Base-by-base conservation (phyloP, 2,113 vertebrate species). In the Hydrochoerus hydrochaeris region DNA sequence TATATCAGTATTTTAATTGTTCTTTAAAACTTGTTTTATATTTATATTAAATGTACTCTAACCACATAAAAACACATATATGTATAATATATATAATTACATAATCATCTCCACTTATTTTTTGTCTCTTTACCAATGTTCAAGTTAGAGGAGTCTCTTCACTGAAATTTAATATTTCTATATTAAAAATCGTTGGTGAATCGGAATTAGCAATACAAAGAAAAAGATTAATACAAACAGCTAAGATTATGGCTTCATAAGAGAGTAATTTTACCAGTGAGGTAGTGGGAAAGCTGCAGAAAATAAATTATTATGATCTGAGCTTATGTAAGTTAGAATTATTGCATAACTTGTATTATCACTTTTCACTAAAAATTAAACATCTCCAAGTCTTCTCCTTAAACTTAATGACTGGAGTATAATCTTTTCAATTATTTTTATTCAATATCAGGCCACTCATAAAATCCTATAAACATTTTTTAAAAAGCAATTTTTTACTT, bases 371-470 rank as follows among this genome's bases (percentile, higher is more conserved):
- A 44, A 87, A 91, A 96, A 94, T 93, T 88, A 16, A 91, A 0
- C 46, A 87, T 73, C 3, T 57, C 8, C 46, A 85, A 46, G 30
- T 75, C 49, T 95, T 92, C 83, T 78, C 35, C 17, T 96, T 81
- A 93, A 12, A 92, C 16, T 41, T 38, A 92, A 60, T 62, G n/a
- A 87, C 38, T 85, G 8, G 1, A 30, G 1, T 91, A 57, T 89
- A 62, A 88, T 86, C 17, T 86, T 94, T 69, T 60, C 35, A 78
- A 63, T 88, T 94, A 90, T 46, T 95, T 94, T 97, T 88, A 94
- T 82, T 46, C 35, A 71, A 38, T 88, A 81, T 52, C 13, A 90
- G 7, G 20, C 81, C 75, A 80, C 32, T 91, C 63, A 85, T 73
- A 83, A 83, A 96, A 81, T 84, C 63, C 57, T 54, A 38, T 90